Evolutionary conservation across 2,113 vertebrate genomes (phyloP).

Genomic region (Burhinus oedicnemus): DNA sequence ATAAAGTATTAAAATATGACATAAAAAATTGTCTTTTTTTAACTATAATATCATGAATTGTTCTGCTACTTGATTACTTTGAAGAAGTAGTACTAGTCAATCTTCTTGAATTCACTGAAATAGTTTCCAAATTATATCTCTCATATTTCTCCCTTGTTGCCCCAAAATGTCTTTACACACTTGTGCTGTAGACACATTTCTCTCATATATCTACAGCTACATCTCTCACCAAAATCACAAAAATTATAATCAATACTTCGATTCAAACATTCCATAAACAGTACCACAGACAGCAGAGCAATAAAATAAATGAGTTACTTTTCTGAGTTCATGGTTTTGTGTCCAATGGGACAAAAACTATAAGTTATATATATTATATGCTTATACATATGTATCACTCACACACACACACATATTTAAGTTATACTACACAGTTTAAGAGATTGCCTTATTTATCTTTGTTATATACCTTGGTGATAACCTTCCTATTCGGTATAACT

Average conservation of each 20-base stretch:
- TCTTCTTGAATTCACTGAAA: background rate
- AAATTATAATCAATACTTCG: background rate
- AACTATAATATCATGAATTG: background rate
- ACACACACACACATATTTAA: background rate
- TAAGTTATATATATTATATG: background rate
- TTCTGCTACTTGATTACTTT: background rate
- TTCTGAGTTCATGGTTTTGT: background rate
- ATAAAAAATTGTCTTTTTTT: accelerated
- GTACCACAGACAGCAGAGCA: background rate
- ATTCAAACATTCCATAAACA: background rate
- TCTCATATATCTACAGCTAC: background rate
- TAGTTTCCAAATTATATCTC: background rate
- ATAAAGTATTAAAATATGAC: background rate
- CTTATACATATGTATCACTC: background rate
- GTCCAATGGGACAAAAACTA: background rate
- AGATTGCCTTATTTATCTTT: background rate
- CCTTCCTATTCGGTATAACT: background rate
- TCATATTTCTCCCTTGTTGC: background rate
- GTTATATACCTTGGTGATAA: background rate
- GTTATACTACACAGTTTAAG: background rate
- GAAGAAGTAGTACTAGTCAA: background rate
- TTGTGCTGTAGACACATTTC: background rate
- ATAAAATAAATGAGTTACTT: background rate
- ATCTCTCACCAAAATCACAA: background rate
- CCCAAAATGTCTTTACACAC: background rate